Evolutionary conservation across 2,797 vertebrate genomes (phyloP), one percentile per base, ranked within the genome.

Genomic region (Amblyraja radiata): DNA sequence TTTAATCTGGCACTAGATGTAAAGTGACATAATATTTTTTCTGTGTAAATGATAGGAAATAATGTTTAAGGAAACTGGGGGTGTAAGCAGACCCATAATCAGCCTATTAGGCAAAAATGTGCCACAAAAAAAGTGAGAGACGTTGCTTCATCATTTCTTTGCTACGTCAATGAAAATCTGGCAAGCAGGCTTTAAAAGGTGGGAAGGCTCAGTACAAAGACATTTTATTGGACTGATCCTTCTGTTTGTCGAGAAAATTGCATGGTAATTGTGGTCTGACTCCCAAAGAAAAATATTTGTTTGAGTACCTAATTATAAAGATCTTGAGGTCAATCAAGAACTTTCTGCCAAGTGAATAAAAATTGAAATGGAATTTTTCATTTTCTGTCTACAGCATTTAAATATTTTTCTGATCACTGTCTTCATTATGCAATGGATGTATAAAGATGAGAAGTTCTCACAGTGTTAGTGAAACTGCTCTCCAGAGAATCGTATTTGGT

Each of bases 1-100:
- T 92, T 92, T 76, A 74, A 76, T 92, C 90, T 92, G 90, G 71
- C 90, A 92, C 68, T 25, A n/a, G 71, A 58, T 54, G 18, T 71
- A 92, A 92, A 76, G 14, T 74, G 71, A 92, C 36, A 76, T 39
- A 46, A 76, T 36, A 6, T 76, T 2, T 74, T 21, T 92, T 73
- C 36, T 74, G 90, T 76, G 23, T 25, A 54, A 92, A 58, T 76
- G 39, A 92, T 76, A 73, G 90, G 90, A 92, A 92, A 68, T 92
- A 39, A 76, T 46, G 39, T 76, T 54, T 28, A 92, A 92, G 71
- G 90, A 92, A 92, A 76, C 71, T 6, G 90, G 90, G 10, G 11
- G 39, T 54, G 71, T 28, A 76, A 76, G 46, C 46, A 71, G 90
- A 92, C 36, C 68, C 84, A 32, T 36, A 32, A 28, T 63, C 32